Evolutionary conservation across 2,888 invertebrate genomes (phyloP).

Genomic region (Synanthedon vespiformis): DNA sequence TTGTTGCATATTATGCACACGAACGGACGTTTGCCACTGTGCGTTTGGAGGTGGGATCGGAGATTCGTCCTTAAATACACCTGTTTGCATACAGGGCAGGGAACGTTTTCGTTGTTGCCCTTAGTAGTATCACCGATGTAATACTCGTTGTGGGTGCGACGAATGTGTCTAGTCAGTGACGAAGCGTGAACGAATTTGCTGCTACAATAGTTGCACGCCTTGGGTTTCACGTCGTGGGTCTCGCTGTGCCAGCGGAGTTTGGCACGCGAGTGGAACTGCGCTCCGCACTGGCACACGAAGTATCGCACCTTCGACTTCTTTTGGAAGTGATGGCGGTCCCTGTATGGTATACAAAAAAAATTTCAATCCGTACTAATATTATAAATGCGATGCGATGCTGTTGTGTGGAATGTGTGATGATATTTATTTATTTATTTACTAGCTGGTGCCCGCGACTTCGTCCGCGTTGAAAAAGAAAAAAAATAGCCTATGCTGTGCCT

Average conservation of each 20-base stretch:
- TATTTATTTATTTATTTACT: too few relatives aligned
- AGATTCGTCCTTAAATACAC: slow-evolving; percentile 84
- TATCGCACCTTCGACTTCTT: slow-evolving; percentile 77
- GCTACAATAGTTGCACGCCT: slow-evolving; percentile 86
- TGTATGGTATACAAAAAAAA: too few relatives aligned
- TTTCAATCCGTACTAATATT: too few relatives aligned
- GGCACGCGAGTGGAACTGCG: slow-evolving; percentile 84
- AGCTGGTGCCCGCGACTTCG: too few relatives aligned
- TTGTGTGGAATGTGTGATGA: too few relatives aligned
- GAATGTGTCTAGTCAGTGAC: slow-evolving; percentile 85
- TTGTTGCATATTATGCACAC: slow-evolving; percentile 87
- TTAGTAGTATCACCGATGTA: slow-evolving; percentile 75
- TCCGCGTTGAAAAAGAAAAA: too few relatives aligned
- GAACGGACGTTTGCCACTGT: slow-evolving; percentile 81
- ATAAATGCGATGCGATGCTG: too few relatives aligned
- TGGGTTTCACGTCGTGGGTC: slow-evolving; percentile 84
- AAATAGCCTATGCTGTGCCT: too few relatives aligned
- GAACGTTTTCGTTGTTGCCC: slow-evolving; percentile 77
- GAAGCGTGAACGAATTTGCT: slow-evolving; percentile 89
- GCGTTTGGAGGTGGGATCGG: slow-evolving; percentile 83
- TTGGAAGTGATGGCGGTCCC: slow-evolving; percentile 79
- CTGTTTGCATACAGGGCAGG: slow-evolving; percentile 82
- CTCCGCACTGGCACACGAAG: slow-evolving; percentile 83
- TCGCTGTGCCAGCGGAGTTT: slow-evolving; percentile 89
- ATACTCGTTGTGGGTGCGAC: slow-evolving; percentile 82